Conservation (phyloP, 2,888 invertebrate genomes). For the Unio delphinus region DNA sequence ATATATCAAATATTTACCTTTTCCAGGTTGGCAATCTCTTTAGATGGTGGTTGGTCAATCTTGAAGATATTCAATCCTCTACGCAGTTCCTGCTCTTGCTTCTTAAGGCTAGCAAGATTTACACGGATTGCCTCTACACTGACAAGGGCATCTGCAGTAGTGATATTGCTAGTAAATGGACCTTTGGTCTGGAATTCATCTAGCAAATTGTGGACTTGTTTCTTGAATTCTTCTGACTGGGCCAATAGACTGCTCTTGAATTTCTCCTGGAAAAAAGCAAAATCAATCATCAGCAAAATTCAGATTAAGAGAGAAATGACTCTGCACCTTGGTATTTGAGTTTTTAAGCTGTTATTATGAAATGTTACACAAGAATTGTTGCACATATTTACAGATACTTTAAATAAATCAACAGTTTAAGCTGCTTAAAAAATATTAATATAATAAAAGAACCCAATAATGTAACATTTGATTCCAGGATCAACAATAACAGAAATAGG, state of each 20-base stretch:
- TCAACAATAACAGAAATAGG: no score
- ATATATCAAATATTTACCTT: slow-evolving; percentile 50
- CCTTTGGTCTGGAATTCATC: slow-evolving; percentile 80
- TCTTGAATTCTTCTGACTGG: slow-evolving; percentile 82
- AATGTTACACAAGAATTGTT: neutral
- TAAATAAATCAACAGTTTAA: neutral
- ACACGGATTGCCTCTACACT: slow-evolving; percentile 60
- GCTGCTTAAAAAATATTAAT: no score
- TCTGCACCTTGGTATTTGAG: neutral
- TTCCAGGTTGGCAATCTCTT: slow-evolving; percentile 69
- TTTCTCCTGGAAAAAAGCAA: slow-evolving; percentile 61
- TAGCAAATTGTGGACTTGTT: slow-evolving; percentile 79
- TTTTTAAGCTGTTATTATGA: neutral
- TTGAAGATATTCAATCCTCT: slow-evolving; percentile 83
- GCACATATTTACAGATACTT: neutral
- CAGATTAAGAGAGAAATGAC: neutral
- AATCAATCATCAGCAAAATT: neutral
- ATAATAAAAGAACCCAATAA: no score
- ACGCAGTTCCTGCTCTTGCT: slow-evolving; percentile 78
- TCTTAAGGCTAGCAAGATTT: slow-evolving; percentile 74
- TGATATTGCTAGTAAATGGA: slow-evolving; percentile 64
- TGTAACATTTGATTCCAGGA: no score
- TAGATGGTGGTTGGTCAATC: slow-evolving; percentile 80
- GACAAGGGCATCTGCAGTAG: slow-evolving; percentile 65
- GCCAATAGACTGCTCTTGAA: slow-evolving; percentile 79